Percentiles rank a stretch among this genome's conserved stretches.
Evolutionary conservation across 2,888 invertebrate genomes (phyloP).

Genomic region (Zhengitettix transpicula): DNA sequence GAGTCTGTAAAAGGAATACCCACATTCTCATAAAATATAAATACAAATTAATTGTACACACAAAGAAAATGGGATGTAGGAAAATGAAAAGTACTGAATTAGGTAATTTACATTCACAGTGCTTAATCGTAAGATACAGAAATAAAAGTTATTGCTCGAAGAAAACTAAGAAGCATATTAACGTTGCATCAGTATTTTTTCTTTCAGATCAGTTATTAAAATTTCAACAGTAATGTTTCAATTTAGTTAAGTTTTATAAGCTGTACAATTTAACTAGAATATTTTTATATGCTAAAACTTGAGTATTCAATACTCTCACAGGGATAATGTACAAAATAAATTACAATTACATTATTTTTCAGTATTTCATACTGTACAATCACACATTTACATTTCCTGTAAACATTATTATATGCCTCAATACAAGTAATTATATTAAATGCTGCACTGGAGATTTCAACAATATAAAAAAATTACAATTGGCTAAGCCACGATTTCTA

Average conservation of each 20-base stretch:
- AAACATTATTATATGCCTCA: slow-evolving; percentile 2
- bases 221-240: neutral
- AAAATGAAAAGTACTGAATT: neutral
- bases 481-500: slow-evolving; percentile 4
- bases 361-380: slow-evolving; percentile 10
- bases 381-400: slow-evolving; percentile 1
- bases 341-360: slow-evolving; percentile 4
- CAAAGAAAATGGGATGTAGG: neutral
- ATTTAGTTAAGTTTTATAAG: neutral
- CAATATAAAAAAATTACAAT: slow-evolving; percentile 9
- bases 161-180: neutral
- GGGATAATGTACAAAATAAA: slow-evolving; percentile 10
- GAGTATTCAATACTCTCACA: slow-evolving; percentile 9
- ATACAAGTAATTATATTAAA: slow-evolving; percentile 6
- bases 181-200: neutral
- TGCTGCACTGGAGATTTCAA: slow-evolving; percentile 8
- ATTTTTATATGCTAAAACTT: slow-evolving; percentile 1
- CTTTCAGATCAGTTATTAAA: neutral
- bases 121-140: neutral
- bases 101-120: neutral
- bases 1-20: neutral
- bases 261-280: neutral
- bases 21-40: neutral
- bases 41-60: neutral
- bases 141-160: neutral